Percentiles rank a stretch among this genome's conserved stretches.
These are phyloP conservation scores for Cottoperca gobio DNA, from an alignment of 2,797 vertebrate genomes.

Conservation along the genomic window DNA sequence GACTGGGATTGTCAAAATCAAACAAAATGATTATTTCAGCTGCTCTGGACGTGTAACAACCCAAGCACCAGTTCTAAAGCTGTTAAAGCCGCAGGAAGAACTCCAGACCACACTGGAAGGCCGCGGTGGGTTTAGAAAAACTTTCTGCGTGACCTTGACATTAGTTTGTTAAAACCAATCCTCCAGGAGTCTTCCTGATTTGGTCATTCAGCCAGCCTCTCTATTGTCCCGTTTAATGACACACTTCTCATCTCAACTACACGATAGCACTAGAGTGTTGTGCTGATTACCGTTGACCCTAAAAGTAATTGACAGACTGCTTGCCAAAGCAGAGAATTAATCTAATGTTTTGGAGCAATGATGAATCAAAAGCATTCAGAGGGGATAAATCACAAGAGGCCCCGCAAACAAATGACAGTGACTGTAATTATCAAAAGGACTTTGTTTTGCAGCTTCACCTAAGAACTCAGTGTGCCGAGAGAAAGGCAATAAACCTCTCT, in stretches of 20 bases:
- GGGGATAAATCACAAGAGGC: constrained; percentile 70
- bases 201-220: constrained; percentile 17
- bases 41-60: constrained; percentile 36
- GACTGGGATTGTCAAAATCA: constrained; percentile 55
- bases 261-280: constrained; percentile 64
- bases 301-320: constrained; percentile 77
- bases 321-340: constrained; percentile 78
- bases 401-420: constrained; percentile 70
- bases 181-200: constrained; percentile 33
- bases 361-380: constrained; percentile 70
- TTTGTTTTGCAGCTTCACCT: constrained; percentile 63
- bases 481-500: constrained; percentile 48
- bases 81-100: constrained; percentile 9
- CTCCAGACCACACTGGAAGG: background rate
- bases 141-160: constrained; percentile 21
- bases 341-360: constrained; percentile 70
- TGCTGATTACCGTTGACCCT: constrained; percentile 75
- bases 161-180: constrained; percentile 43
- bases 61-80: constrained; percentile 27
- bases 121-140: constrained; percentile 1
- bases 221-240: constrained; percentile 62
- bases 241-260: constrained; percentile 65
- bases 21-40: constrained; percentile 52
- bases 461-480: constrained; percentile 36
- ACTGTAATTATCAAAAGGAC: constrained; percentile 73